Evolutionary conservation across 2,888 invertebrate species (phyloP), one percentile per base, ranked within the genome.

Genomic region (Drosophila paramelanica): DNA sequence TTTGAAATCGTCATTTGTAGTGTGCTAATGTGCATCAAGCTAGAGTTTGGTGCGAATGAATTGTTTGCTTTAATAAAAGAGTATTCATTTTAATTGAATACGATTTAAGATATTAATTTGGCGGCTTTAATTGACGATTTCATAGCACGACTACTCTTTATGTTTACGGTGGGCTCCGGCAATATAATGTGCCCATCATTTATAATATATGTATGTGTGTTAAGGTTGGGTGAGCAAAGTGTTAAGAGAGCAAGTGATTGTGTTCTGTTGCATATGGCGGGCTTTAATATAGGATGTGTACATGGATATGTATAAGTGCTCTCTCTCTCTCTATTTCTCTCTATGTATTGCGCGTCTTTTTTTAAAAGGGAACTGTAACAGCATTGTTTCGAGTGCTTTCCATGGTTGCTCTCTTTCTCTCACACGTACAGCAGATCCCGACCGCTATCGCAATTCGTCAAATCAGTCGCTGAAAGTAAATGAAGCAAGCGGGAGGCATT

Each of bases 81-180:
- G 76, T 82, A 73, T 82, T 78, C 70, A 73, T 67, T 67, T 84
- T 82, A 64, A 55, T 61, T 88, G 86, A 88, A 52, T 85, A 73
- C 78, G 67, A 47, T 39, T 45, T 58, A 68, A 65, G 57, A 64
- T 39, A 52, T 38, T 17, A 7, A n/a, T n/a, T 25, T 20, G 3
- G 5, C n/a, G 23, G n/a, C 8, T 36, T 38, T 64, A 2, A 39
- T 39, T 51, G n/a, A 20, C 36, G 13, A 31, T 0, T 14, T 13
- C 7, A 47, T 36, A 25, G 25, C 14, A 17, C 36, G n/a, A 1
- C 6, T 25, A n/a, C 50, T 27, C 7, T 41, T 23, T 27, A 17
- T 13, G 27, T 27, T 41, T 27, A 7, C 1, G 14, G 6, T 47
- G 23, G 5, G 2, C 14, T 27, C 27, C 1, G 2, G 13, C 10